These are phyloP conservation scores for Syngnathus rostellatus DNA, from an alignment of 2,797 vertebrate species.

Conservation along the genomic window DNA sequence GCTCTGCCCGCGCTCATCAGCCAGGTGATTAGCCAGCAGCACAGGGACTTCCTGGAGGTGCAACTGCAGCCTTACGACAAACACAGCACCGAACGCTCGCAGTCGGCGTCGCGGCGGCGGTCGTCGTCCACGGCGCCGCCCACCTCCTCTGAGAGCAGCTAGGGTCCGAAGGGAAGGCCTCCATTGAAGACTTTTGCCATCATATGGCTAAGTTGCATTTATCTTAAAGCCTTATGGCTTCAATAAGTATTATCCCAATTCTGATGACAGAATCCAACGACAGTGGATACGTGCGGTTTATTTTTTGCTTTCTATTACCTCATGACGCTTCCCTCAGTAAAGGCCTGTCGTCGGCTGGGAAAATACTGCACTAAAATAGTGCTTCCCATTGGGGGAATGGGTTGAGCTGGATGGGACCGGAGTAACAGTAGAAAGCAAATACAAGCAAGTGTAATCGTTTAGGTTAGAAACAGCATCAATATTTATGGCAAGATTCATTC, in stretches of 20 bases:
- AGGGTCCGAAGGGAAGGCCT: constrained; percentile 82
- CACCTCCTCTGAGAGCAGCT: constrained; percentile 99
- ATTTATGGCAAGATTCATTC: constrained; percentile 33
- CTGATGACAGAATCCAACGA: constrained; percentile 93
- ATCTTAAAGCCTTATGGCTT: constrained; percentile 99
- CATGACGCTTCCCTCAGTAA: constrained; percentile 58
- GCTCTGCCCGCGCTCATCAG: constrained; percentile 95
- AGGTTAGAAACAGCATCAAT: constrained; percentile 72
- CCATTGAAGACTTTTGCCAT: constrained; percentile 95
- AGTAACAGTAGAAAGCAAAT: constrained; percentile 49
- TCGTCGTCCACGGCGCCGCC: constrained; percentile 96
- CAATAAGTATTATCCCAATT: constrained; percentile 96
- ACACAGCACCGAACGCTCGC: constrained; percentile 84
- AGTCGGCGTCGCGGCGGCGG: constrained; percentile 86
- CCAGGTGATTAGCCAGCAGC: constrained; percentile 94
- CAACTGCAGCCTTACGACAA: constrained; percentile 91
- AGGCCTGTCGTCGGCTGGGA: constrained; percentile 55
- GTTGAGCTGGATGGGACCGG: constrained; percentile 39
- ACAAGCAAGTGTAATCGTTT: constrained; percentile 62
- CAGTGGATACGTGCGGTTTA: constrained; percentile 68
- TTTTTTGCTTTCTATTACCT: constrained; percentile 72
- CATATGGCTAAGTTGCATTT: constrained; percentile 99
- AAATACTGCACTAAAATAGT: constrained; percentile 75
- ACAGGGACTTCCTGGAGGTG: constrained; percentile 89
- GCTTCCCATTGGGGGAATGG: constrained; percentile 54